Conservation (phyloP, 2,113 vertebrate species). For the Theristicus caerulescens region DNA sequence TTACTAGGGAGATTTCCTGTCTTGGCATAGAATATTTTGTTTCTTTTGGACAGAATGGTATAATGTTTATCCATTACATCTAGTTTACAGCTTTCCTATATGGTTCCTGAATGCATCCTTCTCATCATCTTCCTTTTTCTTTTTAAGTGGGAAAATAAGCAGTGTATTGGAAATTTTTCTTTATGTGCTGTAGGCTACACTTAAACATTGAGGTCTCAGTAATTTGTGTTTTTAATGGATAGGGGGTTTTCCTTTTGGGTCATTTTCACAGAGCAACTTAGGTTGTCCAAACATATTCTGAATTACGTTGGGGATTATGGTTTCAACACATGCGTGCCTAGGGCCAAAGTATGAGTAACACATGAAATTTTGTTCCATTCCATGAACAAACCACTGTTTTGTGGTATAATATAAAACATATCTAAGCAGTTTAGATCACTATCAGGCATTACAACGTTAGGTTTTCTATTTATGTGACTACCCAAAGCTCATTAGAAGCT, state of each 20-base stretch:
- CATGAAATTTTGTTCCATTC: slow-evolving; percentile 81
- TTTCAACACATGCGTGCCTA: slow-evolving; percentile 80
- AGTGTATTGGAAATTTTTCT: slow-evolving; percentile 65
- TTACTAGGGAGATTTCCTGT: neutral
- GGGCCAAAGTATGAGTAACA: slow-evolving; percentile 81
- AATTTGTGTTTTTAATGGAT: slow-evolving; percentile 78
- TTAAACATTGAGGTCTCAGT: slow-evolving; percentile 72
- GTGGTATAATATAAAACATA: slow-evolving; percentile 78
- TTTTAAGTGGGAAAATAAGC: slow-evolving; percentile 50
- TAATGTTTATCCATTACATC: slow-evolving; percentile 13
- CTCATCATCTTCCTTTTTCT: slow-evolving; percentile 12
- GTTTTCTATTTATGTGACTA: slow-evolving; percentile 79
- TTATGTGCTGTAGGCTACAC: slow-evolving; percentile 59
- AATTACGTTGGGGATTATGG: slow-evolving; percentile 75
- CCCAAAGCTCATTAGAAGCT: slow-evolving; percentile 76
- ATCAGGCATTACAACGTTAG: slow-evolving; percentile 74
- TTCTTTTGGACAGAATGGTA: slow-evolving; percentile 32
- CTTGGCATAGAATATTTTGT: neutral
- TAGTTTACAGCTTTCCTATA: slow-evolving; percentile 20
- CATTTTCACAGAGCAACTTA: slow-evolving; percentile 73
- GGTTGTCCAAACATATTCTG: slow-evolving; percentile 78
- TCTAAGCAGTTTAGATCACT: slow-evolving; percentile 78
- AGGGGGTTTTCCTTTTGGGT: slow-evolving; percentile 73
- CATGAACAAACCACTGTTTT: slow-evolving; percentile 81
- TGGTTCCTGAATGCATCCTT: slow-evolving; percentile 49